Conservation (phyloP, 1,140 invertebrate genomes). For the Rhagoletis zephyria region DNA sequence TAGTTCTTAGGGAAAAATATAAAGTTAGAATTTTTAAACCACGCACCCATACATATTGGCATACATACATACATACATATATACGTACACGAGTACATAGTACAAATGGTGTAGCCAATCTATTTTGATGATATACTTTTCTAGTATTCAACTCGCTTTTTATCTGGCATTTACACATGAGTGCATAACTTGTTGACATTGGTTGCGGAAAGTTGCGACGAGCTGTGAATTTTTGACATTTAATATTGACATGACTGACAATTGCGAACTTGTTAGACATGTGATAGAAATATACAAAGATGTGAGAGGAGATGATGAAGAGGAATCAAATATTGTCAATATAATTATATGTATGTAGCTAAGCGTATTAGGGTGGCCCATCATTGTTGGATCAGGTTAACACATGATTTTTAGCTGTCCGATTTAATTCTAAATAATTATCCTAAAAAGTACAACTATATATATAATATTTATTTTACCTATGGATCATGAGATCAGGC, state of each 20-base stretch:
- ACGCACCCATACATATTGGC: not conserved
- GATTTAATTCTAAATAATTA: no score
- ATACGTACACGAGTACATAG: no score
- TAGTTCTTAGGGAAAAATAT: not conserved
- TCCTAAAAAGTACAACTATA: no score
- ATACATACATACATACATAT: not conserved
- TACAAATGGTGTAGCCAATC: not conserved
- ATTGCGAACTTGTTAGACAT: not conserved
- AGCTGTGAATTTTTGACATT: slow-evolving; percentile 29
- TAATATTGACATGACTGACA: slow-evolving; percentile 38
- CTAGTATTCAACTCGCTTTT: not conserved
- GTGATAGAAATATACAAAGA: not conserved
- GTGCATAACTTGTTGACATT: slow-evolving; percentile 21
- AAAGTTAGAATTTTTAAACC: not conserved
- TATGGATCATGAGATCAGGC: no score
- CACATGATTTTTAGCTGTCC: no score
- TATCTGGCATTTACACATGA: slow-evolving; percentile 52
- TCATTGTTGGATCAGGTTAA: no score
- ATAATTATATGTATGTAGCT: not conserved
- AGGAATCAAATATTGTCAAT: not conserved
- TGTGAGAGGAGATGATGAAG: not conserved
- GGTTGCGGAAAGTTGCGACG: slow-evolving; percentile 6
- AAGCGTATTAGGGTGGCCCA: not conserved
- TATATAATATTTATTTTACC: no score
- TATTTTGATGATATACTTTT: not conserved